phyloP scores from a whole-genome alignment of 2,888 invertebrate genomes.

The Tethea ocularis region DNA sequence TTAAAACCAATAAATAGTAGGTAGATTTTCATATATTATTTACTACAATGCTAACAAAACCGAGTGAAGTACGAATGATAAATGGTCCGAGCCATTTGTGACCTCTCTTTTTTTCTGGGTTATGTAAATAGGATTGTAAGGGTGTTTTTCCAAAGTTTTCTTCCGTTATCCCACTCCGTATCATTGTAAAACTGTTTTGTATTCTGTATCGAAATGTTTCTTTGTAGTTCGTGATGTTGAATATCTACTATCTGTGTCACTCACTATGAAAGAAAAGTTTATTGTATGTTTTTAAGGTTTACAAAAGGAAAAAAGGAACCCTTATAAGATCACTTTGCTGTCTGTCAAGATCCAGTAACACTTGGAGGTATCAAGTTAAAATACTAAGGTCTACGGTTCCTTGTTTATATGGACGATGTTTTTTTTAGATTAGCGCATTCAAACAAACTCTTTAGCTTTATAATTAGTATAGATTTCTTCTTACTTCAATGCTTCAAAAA shows the following conservation, averaged over 20 bases:
- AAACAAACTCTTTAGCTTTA: no score
- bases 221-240: not conserved
- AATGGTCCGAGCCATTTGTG: constrained; percentile 46
- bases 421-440: no score
- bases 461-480: no score
- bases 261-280: not conserved
- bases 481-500: no score
- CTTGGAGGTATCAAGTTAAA: no score
- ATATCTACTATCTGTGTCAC: not conserved
- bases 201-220: not conserved
- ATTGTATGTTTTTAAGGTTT: not conserved
- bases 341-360: no score
- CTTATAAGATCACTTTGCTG: no score
- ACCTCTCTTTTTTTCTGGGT: constrained; percentile 44
- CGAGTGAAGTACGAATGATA: constrained; percentile 55
- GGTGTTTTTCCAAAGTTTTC: constrained; percentile 35
- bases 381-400: no score
- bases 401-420: no score
- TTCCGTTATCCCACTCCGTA: constrained; percentile 39
- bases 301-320: no score
- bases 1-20: no score
- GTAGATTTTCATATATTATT: not conserved
- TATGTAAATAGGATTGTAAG: constrained; percentile 48
- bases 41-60: constrained; percentile 35
- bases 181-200: constrained; percentile 19